Conservation (phyloP, 2,888 invertebrate genomes). For the Tetragonula carbonaria region DNA sequence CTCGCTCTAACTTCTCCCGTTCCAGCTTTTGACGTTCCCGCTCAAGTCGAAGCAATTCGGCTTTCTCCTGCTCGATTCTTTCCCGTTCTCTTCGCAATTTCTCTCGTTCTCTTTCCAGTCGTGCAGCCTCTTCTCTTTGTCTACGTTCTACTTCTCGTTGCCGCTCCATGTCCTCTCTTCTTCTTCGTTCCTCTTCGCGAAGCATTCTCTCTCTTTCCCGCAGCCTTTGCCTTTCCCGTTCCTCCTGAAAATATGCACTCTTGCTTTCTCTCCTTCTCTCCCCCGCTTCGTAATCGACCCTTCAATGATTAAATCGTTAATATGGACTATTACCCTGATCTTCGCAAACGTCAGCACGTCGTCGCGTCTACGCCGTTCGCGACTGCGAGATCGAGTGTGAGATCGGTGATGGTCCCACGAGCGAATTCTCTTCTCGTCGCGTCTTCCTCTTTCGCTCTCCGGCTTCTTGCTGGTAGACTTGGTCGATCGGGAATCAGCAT, state of each 20-base stretch:
- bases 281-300: neutral
- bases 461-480: slow-evolving; percentile 85
- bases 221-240: slow-evolving; percentile 89
- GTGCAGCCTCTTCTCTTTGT: slow-evolving; percentile 93
- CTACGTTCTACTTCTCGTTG: slow-evolving; percentile 92
- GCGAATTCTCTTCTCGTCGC: slow-evolving; percentile 82
- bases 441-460: slow-evolving; percentile 80
- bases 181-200: slow-evolving; percentile 92
- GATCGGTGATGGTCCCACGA: slow-evolving; percentile 81
- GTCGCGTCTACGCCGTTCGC: slow-evolving; percentile 85
- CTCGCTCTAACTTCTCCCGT: slow-evolving; percentile 90
- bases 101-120: slow-evolving; percentile 92
- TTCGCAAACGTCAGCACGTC: slow-evolving; percentile 92
- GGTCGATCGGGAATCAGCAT: slow-evolving; percentile 84
- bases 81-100: slow-evolving; percentile 93
- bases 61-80: slow-evolving; percentile 94
- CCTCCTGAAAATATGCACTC: slow-evolving; percentile 84
- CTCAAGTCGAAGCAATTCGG: slow-evolving; percentile 92
- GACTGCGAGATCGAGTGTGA: slow-evolving; percentile 79
- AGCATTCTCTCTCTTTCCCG: slow-evolving; percentile 91
- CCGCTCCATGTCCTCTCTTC: slow-evolving; percentile 91
- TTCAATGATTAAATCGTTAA: neutral
- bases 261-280: neutral
- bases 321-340: slow-evolving; percentile 87
- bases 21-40: slow-evolving; percentile 92